Evolutionary conservation across 2,888 invertebrate genomes (phyloP), one percentile per base, ranked within the genome.

Genomic region (Acanthosepion pharaonis): DNA sequence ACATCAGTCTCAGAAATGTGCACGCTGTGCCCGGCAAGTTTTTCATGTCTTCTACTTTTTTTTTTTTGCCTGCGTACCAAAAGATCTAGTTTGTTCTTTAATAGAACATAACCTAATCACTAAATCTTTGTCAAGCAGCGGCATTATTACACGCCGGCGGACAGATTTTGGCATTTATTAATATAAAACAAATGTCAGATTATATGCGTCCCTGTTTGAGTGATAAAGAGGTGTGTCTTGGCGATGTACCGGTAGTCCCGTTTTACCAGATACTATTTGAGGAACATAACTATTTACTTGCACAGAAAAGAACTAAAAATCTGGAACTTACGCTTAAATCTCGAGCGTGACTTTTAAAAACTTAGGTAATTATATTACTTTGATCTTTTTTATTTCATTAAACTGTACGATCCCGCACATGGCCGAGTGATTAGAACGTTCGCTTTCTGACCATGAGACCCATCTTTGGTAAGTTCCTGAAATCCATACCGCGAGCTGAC

Each of bases 81-180:
- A n/a, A 78, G n/a, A 78, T 78, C 78, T n/a, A 78, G 78, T 78
- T 78, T 15, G 15, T n/a, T n/a, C n/a, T 78, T 78, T 78, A 78
- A 78, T 78, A 78, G n/a, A 78, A 78, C 78, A 78, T 78, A 11
- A n/a, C 33, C 78, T 78, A 78, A 78, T 78, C 78, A 78, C n/a
- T n/a, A 78, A 11, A 78, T 78, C 78, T 78, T 78, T 78, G 78
- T 78, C 78, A 78, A 78, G 78, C 78, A n/a, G n/a, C n/a, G 78
- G n/a, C n/a, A n/a, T 78, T 78, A 78, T 78, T 78, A 78, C 78
- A 78, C 78, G 78, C 78, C 78, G 78, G n/a, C 78, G 78, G 78
- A n/a, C 78, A n/a, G 78, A 78, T 78, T 78, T 78, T n/a, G n/a
- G n/a, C 78, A 78, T n/a, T 78, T 78, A n/a, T 78, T 78, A 78